Conservation (phyloP, 2,888 invertebrate genomes). For the Leptinotarsa haldemani region DNA sequence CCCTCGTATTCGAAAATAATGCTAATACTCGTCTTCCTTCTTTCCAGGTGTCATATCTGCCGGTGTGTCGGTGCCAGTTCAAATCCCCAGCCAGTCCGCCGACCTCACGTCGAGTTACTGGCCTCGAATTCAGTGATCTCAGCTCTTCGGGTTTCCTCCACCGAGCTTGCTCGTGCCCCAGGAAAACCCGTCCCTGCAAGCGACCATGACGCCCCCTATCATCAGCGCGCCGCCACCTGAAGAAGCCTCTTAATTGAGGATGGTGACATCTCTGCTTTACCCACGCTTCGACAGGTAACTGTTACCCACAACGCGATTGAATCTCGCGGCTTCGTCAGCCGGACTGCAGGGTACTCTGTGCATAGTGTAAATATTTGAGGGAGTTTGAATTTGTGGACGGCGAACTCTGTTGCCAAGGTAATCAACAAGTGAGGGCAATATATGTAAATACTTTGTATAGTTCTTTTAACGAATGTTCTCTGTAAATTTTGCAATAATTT, state of each 20-base stretch:
- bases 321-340: slow-evolving; percentile 31
- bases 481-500: slow-evolving; percentile 45
- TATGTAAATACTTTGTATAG: slow-evolving; percentile 43
- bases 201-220: slow-evolving; percentile 68
- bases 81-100: slow-evolving; percentile 85
- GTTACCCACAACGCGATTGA: slow-evolving; percentile 1
- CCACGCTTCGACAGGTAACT: slow-evolving; percentile 31
- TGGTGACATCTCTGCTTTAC: slow-evolving; percentile 18
- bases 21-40: slow-evolving; percentile 39
- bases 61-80: slow-evolving; percentile 91
- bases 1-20: not conserved
- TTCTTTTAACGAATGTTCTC: slow-evolving; percentile 29
- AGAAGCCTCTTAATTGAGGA: slow-evolving; percentile 52
- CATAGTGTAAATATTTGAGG: slow-evolving; percentile 55
- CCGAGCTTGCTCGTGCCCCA: slow-evolving; percentile 76
- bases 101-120: slow-evolving; percentile 82
- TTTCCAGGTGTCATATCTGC: slow-evolving; percentile 90
- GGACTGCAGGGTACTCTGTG: slow-evolving; percentile 61
- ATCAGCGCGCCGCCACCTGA: slow-evolving; percentile 57
- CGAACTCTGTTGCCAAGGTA: not conserved
- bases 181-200: slow-evolving; percentile 73
- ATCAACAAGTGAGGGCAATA: slow-evolving; percentile 31
- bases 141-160: slow-evolving; percentile 88
- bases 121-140: slow-evolving; percentile 93
- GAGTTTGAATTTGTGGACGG: slow-evolving; percentile 24